Percentiles rank a stretch among this genome's conserved stretches.
These are phyloP conservation scores for Caiman crocodilus DNA, from an alignment of 2,797 vertebrate species.

Conservation along the genomic window DNA sequence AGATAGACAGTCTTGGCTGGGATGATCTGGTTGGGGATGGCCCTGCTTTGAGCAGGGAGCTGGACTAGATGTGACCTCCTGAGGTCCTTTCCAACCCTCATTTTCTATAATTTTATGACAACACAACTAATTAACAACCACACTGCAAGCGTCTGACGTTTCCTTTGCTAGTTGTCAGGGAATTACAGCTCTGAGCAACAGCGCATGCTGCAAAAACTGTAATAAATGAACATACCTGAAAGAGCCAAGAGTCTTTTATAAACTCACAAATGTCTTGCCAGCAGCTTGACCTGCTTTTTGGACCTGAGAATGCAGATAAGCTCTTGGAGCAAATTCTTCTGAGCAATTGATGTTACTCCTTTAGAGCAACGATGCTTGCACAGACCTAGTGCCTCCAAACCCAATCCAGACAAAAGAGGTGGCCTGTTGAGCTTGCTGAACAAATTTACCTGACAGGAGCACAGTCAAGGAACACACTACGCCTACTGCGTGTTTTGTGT, in stretches of 20 bases:
- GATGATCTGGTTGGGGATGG: no score
- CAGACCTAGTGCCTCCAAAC: not conserved
- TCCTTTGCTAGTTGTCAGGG: not conserved
- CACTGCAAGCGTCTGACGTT: not conserved
- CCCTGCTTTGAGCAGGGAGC: no score
- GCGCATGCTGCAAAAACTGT: not conserved
- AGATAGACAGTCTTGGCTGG: no score
- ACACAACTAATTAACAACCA: not conserved
- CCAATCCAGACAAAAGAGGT: not conserved
- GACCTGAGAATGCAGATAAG: not conserved
- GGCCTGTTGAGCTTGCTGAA: not conserved
- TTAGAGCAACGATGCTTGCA: not conserved
- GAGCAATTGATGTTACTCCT: not conserved
- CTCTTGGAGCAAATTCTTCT: not conserved
- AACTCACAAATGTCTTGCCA: not conserved
- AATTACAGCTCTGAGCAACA: not conserved
- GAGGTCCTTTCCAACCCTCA: no score
- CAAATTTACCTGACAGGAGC: not conserved
- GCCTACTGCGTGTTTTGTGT: not conserved
- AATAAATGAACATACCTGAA: not conserved
- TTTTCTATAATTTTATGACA: no score
- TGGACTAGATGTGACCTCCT: no score
- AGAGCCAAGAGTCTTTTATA: not conserved
- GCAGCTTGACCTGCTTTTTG: not conserved
- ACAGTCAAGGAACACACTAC: not conserved